These are phyloP conservation scores for Tangara arthus DNA, from an alignment of 2,797 vertebrate genomes.

Conservation along the genomic window DNA sequence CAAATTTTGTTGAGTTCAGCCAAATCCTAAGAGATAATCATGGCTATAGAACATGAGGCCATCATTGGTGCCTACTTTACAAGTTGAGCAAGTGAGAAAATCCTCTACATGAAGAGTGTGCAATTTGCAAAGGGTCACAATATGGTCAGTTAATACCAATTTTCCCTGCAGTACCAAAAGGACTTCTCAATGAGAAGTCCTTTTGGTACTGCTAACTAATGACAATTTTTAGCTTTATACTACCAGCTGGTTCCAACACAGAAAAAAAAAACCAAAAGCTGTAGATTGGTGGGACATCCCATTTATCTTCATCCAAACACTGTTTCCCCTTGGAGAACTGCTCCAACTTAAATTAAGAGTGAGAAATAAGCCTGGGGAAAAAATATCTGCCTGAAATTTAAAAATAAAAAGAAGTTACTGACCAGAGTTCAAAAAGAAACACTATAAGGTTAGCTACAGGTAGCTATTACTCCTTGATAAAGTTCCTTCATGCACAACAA, in stretches of 20 bases:
- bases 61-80: not conserved
- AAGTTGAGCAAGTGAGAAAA: not conserved
- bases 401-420: not conserved
- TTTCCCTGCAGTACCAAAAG: not conserved
- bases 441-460: not conserved
- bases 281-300: not conserved
- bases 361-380: not conserved
- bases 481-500: not conserved
- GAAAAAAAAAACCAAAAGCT: not conserved
- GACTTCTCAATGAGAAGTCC: not conserved
- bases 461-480: not conserved
- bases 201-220: not conserved
- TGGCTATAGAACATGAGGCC: rapidly evolving
- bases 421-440: not conserved
- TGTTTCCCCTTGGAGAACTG: not conserved
- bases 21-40: not conserved
- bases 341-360: not conserved
- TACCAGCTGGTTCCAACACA: not conserved
- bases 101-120: not conserved
- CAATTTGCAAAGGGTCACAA: not conserved
- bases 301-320: not conserved
- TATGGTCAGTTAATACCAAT: constrained; percentile 31
- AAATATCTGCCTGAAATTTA: not conserved
- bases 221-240: not conserved
- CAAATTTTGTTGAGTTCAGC: not conserved